phyloP scores from a whole-genome alignment of 2,888 invertebrate genomes.

The Agonopterix heracliana region DNA sequence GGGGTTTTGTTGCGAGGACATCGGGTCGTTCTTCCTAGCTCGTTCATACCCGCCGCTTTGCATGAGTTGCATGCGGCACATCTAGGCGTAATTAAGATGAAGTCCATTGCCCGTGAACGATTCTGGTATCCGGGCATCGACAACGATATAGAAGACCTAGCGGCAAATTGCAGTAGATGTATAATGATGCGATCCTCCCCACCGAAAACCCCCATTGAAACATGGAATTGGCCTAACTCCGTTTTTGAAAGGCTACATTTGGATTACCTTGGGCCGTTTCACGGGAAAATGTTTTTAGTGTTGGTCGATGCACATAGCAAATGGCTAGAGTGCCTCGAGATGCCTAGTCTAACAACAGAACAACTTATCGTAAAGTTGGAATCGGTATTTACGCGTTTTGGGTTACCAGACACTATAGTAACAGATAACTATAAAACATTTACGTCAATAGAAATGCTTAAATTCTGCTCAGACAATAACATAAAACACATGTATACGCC shows the following conservation, averaged over 20 bases:
- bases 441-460: not conserved
- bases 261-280: slow-evolving; percentile 1
- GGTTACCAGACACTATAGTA: not conserved
- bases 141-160: slow-evolving; percentile 1
- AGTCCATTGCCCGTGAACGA: slow-evolving; percentile 1
- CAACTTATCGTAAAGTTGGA: not conserved
- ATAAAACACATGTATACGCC: not conserved
- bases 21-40: not conserved
- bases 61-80: slow-evolving; percentile 10
- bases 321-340: not conserved
- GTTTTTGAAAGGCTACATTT: slow-evolving; percentile 2
- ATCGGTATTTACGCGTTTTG: not conserved
- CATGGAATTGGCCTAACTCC: not conserved
- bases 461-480: not conserved
- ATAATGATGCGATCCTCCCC: not conserved
- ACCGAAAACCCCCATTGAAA: not conserved
- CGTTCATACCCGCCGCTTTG: not conserved
- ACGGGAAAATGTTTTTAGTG: not conserved
- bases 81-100: slow-evolving; percentile 4
- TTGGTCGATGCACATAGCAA: not conserved
- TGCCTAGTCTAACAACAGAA: not conserved
- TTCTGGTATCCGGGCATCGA: slow-evolving; percentile 5
- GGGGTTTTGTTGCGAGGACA: slow-evolving; percentile 5
- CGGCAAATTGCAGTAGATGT: not conserved
- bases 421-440: not conserved